Conservation (phyloP, 92 coral and sea anemone species). For the Porites cylindrica region DNA sequence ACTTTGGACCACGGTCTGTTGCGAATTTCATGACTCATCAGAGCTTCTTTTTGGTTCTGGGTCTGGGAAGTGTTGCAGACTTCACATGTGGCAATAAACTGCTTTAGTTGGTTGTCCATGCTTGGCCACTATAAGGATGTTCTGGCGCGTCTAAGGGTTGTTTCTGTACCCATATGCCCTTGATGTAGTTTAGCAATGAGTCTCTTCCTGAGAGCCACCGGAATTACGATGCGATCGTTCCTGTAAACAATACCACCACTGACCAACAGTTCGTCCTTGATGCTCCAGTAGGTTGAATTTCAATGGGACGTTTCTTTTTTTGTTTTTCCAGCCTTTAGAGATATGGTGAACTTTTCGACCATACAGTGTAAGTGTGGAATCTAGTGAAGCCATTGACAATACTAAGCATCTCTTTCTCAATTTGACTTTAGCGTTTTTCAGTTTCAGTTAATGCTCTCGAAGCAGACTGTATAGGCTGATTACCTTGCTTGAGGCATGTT, state of each 20-base stretch:
- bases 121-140: too few relatives aligned
- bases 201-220: constrained; percentile 34
- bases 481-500: constrained; percentile 30
- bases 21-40: too few relatives aligned
- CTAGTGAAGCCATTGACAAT: constrained; percentile 22
- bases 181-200: constrained; percentile 46
- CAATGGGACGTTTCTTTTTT: too few relatives aligned
- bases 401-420: background rate
- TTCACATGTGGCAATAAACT: too few relatives aligned
- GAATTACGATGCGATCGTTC: constrained; percentile 45
- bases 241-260: constrained; percentile 36
- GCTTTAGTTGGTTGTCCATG: too few relatives aligned
- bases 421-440: constrained; percentile 39
- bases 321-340: too few relatives aligned
- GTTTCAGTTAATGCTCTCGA: constrained; percentile 52
- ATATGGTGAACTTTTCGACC: background rate
- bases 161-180: constrained; percentile 31
- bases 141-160: background rate
- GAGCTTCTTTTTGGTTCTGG: too few relatives aligned
- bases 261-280: constrained; percentile 7
- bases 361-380: background rate
- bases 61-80: too few relatives aligned
- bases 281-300: too few relatives aligned
- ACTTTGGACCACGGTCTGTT: background rate
- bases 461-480: constrained; percentile 34